A percentile compares a stretch with the other conserved stretches of the same genome.
Evolutionary conservation across 2,888 invertebrate species (phyloP).

Genomic region (Tromatobia lineatoria): DNA sequence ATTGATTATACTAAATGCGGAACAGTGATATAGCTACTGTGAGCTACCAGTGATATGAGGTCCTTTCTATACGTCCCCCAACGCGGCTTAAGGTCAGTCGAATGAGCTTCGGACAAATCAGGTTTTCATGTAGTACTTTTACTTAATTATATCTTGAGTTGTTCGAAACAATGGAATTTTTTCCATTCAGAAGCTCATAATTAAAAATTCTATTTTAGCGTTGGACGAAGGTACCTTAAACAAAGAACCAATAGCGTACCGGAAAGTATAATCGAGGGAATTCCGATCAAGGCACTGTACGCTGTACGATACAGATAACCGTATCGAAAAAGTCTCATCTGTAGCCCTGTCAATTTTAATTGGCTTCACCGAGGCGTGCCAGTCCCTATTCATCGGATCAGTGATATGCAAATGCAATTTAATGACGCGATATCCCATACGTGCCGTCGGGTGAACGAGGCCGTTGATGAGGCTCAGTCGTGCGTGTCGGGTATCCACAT

Average conservation of each 20-base stretch:
- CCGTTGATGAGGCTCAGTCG: conserved; percentile 74
- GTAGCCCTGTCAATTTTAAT: conserved; percentile 81
- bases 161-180: background rate
- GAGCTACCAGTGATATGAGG: too few relatives aligned
- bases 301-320: conserved; percentile 77
- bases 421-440: conserved; percentile 81
- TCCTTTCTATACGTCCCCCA: too few relatives aligned
- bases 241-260: conserved; percentile 30
- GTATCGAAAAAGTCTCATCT: conserved; percentile 74
- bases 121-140: too few relatives aligned
- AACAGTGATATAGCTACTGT: too few relatives aligned
- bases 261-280: conserved; percentile 41
- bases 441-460: conserved; percentile 73
- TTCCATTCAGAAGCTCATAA: background rate
- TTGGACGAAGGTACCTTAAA: background rate
- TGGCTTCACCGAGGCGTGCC: conserved; percentile 80
- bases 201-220: background rate
- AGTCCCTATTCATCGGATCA: conserved; percentile 80
- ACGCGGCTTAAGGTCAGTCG: background rate
- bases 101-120: background rate
- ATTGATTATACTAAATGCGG: too few relatives aligned
- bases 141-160: background rate
- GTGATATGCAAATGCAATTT: conserved; percentile 83
- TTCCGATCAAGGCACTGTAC: conserved; percentile 43
- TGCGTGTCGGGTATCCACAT: conserved; percentile 46